phyloP scores from a whole-genome alignment of 2,888 invertebrate species.

The Morinoia aosen region DNA sequence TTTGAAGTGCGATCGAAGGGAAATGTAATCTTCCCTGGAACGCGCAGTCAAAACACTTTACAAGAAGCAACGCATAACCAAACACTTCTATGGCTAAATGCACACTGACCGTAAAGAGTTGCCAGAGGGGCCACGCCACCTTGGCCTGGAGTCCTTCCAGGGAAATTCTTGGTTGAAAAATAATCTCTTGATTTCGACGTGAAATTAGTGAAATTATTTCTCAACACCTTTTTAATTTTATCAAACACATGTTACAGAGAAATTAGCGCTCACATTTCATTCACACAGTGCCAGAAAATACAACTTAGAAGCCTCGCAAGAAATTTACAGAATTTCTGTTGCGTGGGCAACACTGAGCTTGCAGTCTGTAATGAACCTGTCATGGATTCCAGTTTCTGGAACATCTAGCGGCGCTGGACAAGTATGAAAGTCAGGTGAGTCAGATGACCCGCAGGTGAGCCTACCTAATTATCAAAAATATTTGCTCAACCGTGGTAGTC shows the following conservation, averaged over 20 bases:
- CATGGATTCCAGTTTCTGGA: background rate
- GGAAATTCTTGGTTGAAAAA: background rate
- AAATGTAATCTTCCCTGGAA: slow-evolving; percentile 2
- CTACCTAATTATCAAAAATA: background rate
- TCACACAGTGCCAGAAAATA: background rate
- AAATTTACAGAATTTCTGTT: background rate
- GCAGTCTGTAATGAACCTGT: background rate
- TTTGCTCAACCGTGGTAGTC: background rate
- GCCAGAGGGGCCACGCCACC: background rate
- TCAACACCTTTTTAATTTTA: background rate
- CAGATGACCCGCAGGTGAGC: background rate
- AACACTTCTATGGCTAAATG: background rate
- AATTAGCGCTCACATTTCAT: background rate
- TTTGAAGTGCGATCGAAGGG: background rate
- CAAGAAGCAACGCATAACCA: background rate
- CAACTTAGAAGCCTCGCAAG: background rate
- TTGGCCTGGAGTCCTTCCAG: background rate
- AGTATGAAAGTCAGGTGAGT: background rate
- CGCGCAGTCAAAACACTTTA: slow-evolving; percentile 2
- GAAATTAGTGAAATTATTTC: background rate
- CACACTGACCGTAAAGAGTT: background rate
- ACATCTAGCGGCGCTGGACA: background rate
- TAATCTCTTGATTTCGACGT: background rate
- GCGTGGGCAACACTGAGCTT: background rate
- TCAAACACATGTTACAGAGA: background rate